Conservation (phyloP, 2,113 vertebrate genomes). For the Albula glossodonta region DNA sequence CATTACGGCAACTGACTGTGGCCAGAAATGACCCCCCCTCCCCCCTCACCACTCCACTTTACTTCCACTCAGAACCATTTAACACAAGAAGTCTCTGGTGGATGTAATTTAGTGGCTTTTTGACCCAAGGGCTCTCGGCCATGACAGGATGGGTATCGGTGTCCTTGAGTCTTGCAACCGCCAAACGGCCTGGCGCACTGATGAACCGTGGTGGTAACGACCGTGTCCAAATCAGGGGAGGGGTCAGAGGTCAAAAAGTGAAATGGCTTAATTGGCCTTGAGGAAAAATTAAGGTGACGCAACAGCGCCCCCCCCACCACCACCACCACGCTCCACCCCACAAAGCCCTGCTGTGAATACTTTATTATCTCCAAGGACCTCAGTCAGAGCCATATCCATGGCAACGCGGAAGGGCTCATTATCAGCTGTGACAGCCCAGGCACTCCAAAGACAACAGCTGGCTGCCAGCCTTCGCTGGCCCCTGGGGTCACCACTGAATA, state of each 20-base stretch:
- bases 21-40: background rate
- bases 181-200: background rate
- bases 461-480: background rate
- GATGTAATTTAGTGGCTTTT: background rate
- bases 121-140: background rate
- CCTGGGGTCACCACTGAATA: background rate
- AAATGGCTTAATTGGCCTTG: conserved; percentile 16
- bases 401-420: conserved; percentile 8
- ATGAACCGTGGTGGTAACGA: background rate
- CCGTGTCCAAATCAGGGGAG: background rate
- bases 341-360: background rate
- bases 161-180: background rate
- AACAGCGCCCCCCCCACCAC: background rate
- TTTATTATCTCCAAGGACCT: conserved; percentile 15
- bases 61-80: background rate
- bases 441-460: background rate
- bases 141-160: background rate
- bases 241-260: conserved; percentile 10
- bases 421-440: background rate
- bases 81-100: background rate
- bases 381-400: conserved; percentile 9
- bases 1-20: background rate
- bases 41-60: too few relatives aligned
- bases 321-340: too few relatives aligned
- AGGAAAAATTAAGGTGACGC: conserved; percentile 9